phyloP scores from a whole-genome alignment of 2,797 vertebrate species.

The Gila robusta region DNA sequence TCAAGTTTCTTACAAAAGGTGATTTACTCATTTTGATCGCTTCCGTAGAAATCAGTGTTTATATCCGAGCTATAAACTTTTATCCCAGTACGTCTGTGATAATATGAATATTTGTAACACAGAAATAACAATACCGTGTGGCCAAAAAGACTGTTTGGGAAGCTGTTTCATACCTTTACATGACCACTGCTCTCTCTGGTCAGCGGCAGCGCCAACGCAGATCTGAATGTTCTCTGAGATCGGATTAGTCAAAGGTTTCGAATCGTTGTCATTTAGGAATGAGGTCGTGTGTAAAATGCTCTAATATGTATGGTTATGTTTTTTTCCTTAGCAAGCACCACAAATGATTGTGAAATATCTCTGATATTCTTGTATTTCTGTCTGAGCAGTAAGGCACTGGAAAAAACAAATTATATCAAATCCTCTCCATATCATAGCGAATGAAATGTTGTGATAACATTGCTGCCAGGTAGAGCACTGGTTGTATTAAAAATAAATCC shows the following conservation, averaged over 20 bases:
- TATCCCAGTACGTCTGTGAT: neutral
- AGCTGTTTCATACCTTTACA: neutral
- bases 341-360: neutral
- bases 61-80: neutral
- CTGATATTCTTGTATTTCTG: neutral
- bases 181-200: neutral
- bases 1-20: neutral
- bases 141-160: neutral
- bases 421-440: constrained; percentile 6
- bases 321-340: neutral
- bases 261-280: neutral
- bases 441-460: constrained; percentile 3
- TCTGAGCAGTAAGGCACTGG: neutral
- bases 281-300: neutral
- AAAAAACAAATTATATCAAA: constrained; percentile 11
- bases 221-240: neutral
- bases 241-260: neutral
- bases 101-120: neutral
- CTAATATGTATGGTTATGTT: neutral
- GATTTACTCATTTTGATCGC: neutral
- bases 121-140: neutral
- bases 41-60: neutral
- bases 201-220: neutral
- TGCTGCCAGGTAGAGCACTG: neutral
- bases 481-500: constrained; percentile 35